Evolutionary conservation across 2,113 vertebrate genomes (phyloP).

Genomic region (Todiramphus saurophagus): DNA sequence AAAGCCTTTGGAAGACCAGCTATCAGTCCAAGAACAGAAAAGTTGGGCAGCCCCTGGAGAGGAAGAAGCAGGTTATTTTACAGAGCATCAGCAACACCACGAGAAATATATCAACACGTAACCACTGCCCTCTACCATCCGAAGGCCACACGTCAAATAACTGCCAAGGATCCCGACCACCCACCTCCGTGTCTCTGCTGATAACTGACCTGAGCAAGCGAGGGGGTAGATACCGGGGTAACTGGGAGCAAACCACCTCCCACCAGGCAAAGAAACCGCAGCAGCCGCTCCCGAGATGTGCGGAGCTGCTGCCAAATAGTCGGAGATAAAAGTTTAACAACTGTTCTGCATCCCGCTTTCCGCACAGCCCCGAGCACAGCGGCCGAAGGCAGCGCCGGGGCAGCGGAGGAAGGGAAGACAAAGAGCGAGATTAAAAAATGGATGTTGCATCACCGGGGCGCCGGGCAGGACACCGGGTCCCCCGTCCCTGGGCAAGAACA

Average conservation of each 20-base stretch:
- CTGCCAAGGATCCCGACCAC: not conserved
- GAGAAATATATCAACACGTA: fast-evolving
- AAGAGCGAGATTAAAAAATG: not conserved
- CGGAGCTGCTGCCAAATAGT: fast-evolving
- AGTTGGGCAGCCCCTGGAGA: fast-evolving
- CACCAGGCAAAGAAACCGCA: fast-evolving
- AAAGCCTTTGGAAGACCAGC: not conserved
- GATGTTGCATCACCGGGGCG: not conserved
- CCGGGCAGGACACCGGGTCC: no score
- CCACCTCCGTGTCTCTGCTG: not conserved
- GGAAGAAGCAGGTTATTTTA: not conserved
- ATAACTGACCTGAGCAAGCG: fast-evolving
- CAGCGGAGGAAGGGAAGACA: not conserved
- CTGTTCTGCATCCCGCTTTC: not conserved
- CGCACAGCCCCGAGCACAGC: not conserved
- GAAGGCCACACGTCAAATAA: not conserved
- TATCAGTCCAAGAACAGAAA: fast-evolving
- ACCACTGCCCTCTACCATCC: not conserved
- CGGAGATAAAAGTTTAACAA: not conserved
- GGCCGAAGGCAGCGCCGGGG: not conserved
- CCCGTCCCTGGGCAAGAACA: not conserved
- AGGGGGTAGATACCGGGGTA: fast-evolving
- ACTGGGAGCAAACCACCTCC: not conserved
- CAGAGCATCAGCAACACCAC: not conserved
- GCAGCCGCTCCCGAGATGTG: not conserved